Evolutionary conservation across 2,113 vertebrate species (phyloP), one percentile per base, ranked within the genome.

Genomic region (Lagopus leucura): DNA sequence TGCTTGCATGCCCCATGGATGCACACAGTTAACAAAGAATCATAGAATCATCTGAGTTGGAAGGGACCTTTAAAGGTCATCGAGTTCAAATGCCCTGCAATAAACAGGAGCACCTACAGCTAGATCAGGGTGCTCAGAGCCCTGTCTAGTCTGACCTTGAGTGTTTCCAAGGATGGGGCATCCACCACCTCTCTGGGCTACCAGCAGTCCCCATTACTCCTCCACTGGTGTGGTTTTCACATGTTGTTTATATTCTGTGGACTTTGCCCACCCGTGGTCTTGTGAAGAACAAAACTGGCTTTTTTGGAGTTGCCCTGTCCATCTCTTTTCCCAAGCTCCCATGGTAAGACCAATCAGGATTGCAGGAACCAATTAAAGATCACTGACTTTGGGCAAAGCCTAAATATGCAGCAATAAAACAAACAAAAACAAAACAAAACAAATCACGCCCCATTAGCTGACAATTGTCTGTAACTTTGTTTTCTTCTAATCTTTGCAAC

Each of bases 311-410:
- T 85, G 63, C 63, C 50, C 67, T 11, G 27, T 67, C 47, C 24
- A 36, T 7, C 22, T 28, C 19, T 86, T 63, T 60, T 74, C 36
- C 60, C 38, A 89, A 82, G 40, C 74, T 90, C 40, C 66, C 72
- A 74, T 16, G 8, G 55, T 63, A 86, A 86, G 69, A 76, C 30
- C 61, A 57, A 83, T 47, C 65, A 78, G 82, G 82, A 70, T n/a
- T 90, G 57, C 82, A 86, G 72, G 65, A 93, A 71, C 6, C 47
- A 91, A 65, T 88, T 70, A 88, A 76, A 92, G 69, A 91, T 72
- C 72, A 61, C 61, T 60, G 80, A 57, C 61, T 92, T 30, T 47
- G 74, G 47, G 67, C 72, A 86, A 83, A 88, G 65, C 32, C 48
- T 72, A 69, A 89, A 77, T 11, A 36, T 7, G 48, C 42, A 83